These are phyloP conservation scores for Pluvianellus socialis DNA, from an alignment of 2,113 vertebrate species.

Conservation along the genomic window DNA sequence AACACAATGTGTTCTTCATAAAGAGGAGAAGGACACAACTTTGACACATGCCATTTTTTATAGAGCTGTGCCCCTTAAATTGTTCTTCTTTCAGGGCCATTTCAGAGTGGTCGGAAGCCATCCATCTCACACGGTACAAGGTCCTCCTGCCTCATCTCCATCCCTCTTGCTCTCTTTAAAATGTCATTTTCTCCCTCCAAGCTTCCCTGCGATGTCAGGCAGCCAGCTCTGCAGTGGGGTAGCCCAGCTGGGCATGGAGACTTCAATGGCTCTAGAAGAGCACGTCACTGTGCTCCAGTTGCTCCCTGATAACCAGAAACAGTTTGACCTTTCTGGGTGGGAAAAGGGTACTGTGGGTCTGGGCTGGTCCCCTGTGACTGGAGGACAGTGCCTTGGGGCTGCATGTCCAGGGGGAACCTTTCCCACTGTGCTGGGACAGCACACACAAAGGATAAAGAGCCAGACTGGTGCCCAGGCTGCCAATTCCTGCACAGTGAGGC, in stretches of 20 bases:
- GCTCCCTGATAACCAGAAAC: not conserved
- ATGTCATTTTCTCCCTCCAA: not conserved
- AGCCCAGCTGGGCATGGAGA: not conserved
- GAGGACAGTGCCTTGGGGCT: not conserved
- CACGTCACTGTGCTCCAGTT: not conserved
- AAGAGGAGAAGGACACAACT: not conserved
- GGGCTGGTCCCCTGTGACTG: not conserved
- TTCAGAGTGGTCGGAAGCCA: not conserved
- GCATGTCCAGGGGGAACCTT: not conserved
- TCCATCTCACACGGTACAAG: not conserved
- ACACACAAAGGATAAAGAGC: not conserved
- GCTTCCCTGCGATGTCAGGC: not conserved
- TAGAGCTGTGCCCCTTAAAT: not conserved
- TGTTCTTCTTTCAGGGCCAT: not conserved
- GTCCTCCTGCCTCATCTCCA: not conserved
- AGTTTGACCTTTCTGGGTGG: not conserved
- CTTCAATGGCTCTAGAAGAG: not conserved
- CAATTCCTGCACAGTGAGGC: fast-evolving
- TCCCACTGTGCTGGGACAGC: fast-evolving
- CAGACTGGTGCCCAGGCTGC: not conserved
- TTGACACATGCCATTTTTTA: not conserved
- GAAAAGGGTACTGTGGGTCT: not conserved
- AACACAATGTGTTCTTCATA: not conserved
- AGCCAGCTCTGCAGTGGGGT: not conserved
- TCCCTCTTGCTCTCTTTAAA: not conserved